These are phyloP conservation scores for Hephaestus fuliginosus DNA, from an alignment of 2,797 vertebrate species.

Conservation along the genomic window DNA sequence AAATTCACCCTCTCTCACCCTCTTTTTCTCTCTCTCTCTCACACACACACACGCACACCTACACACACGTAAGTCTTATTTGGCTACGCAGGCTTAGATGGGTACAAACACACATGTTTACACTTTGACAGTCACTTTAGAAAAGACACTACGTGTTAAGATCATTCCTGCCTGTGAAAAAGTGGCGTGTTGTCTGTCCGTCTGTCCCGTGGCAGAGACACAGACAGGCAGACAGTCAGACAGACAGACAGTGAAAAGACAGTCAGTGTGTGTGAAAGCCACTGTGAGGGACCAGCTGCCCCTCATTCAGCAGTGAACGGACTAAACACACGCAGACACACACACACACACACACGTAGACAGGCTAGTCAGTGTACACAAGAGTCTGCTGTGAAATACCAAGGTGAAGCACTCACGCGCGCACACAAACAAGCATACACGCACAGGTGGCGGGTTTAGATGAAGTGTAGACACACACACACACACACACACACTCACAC, in stretches of 20 bases:
- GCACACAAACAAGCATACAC: constrained; percentile 29
- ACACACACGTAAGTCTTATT: constrained; percentile 74
- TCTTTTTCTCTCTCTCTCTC: no score
- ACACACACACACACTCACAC: constrained; percentile 41
- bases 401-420: constrained; percentile 67
- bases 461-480: constrained; percentile 58
- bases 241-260: constrained; percentile 75
- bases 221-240: constrained; percentile 58
- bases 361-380: constrained; percentile 80
- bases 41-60: constrained; percentile 5
- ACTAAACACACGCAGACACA: constrained; percentile 61
- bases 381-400: constrained; percentile 82
- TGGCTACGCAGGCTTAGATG: constrained; percentile 86
- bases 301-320: constrained; percentile 78
- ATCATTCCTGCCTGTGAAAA: constrained; percentile 81
- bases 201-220: constrained; percentile 62
- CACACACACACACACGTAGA: constrained; percentile 53
- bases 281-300: constrained; percentile 70
- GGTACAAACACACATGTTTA: constrained; percentile 83
- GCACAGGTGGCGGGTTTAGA: constrained; percentile 56
- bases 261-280: constrained; percentile 80
- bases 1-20: constrained; percentile 55
- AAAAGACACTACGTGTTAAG: constrained; percentile 84
- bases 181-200: constrained; percentile 66
- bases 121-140: constrained; percentile 81